These are phyloP conservation scores for Drosophila pachea DNA, from an alignment of 1,140 invertebrate genomes.

Conservation along the genomic window DNA sequence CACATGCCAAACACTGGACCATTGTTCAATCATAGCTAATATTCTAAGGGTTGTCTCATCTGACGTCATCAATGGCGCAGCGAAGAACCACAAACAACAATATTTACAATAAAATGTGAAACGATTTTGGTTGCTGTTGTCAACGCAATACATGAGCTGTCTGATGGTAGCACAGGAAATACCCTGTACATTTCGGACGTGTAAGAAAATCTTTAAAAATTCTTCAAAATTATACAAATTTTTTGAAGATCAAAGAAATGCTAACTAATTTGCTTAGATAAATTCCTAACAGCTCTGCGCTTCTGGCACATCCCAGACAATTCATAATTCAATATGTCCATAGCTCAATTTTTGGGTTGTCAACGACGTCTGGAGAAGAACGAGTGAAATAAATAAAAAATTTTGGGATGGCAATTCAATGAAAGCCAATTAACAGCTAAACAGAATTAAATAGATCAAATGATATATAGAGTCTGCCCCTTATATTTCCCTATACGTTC, in stretches of 20 bases:
- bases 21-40: constrained; percentile 6
- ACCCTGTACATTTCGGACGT: neutral
- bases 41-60: constrained; percentile 1
- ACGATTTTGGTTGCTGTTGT: constrained; percentile 12
- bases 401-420: constrained; percentile 60
- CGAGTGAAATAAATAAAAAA: constrained; percentile 37
- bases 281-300: neutral
- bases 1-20: constrained; percentile 6
- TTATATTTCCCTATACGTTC: neutral
- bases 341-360: constrained; percentile 14
- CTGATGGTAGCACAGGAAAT: neutral
- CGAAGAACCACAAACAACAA: constrained; percentile 29
- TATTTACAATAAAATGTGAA: constrained; percentile 30
- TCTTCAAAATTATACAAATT: neutral
- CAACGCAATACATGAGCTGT: neutral
- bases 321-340: neutral
- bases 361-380: constrained; percentile 8
- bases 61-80: constrained; percentile 44
- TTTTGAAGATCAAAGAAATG: neutral
- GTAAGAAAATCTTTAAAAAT: too few species aligned
- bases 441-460: constrained; percentile 40
- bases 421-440: constrained; percentile 63
- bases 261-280: neutral
- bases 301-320: neutral
- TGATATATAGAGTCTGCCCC: constrained; percentile 32